Conservation (phyloP, 2,113 vertebrate genomes). For the Corythoichthys intestinalis region DNA sequence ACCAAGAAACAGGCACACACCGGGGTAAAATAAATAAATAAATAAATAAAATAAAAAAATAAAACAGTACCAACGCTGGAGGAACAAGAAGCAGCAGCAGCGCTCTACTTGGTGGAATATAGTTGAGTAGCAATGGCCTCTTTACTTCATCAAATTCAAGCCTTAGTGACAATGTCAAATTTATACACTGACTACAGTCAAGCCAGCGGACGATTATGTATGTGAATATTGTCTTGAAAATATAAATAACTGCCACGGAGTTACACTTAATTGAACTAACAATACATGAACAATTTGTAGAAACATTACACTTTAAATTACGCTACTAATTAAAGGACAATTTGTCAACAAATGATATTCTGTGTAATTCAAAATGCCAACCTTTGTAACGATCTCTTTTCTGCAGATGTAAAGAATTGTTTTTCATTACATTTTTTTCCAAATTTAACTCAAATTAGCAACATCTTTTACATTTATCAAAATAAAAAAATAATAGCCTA, state of each 20-base stretch:
- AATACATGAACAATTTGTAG: background rate
- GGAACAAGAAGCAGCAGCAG: slow-evolving; percentile 5
- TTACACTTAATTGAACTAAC: background rate
- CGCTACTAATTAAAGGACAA: background rate
- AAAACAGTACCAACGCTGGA: background rate
- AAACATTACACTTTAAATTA: background rate
- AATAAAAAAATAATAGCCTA: background rate
- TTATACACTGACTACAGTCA: too few relatives aligned
- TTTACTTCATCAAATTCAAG: background rate
- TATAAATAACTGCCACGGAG: background rate
- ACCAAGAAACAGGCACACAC: slow-evolving; percentile 46
- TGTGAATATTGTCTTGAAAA: too few relatives aligned
- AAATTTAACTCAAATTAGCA: background rate
- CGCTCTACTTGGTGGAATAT: slow-evolving; percentile 9
- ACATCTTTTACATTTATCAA: background rate
- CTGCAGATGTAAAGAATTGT: background rate
- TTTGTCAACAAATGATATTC: background rate
- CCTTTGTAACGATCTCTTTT: background rate
- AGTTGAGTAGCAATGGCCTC: background rate
- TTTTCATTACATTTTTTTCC: background rate
- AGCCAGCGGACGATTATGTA: too few relatives aligned
- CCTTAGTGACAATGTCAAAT: background rate
- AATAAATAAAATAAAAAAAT: slow-evolving; percentile 45
- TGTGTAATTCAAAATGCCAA: background rate
- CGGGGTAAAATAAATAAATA: slow-evolving; percentile 43